phyloP scores from a whole-genome alignment of 2,113 vertebrate species.

The Saimiri boliviensis region DNA sequence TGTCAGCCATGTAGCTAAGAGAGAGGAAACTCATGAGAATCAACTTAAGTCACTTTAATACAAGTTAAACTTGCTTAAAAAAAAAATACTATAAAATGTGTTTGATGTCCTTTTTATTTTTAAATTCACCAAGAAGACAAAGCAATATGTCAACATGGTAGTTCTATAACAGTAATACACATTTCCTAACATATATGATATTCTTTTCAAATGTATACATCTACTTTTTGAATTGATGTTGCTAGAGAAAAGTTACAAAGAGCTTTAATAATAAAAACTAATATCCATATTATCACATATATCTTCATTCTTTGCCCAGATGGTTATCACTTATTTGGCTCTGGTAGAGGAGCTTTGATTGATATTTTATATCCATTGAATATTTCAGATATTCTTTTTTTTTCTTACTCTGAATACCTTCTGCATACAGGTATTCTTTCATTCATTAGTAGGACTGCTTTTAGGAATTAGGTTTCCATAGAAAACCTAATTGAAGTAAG shows the following conservation, averaged over 20 bases:
- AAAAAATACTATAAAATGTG: background rate
- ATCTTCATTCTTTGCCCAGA: background rate
- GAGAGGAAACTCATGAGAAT: constrained; percentile 36
- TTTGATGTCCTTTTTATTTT: constrained; percentile 45
- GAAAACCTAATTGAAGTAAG: background rate
- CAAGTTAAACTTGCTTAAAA: background rate
- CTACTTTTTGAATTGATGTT: constrained; percentile 27
- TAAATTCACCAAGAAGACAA: constrained; percentile 8
- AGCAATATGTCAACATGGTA: background rate
- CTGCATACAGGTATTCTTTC: background rate
- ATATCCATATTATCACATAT: background rate
- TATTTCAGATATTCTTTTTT: background rate
- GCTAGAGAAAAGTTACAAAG: background rate
- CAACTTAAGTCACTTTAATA: background rate
- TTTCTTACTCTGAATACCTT: too few relatives aligned
- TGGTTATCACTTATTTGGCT: background rate
- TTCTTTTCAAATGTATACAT: background rate
- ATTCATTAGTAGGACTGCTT: background rate
- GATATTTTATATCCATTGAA: background rate
- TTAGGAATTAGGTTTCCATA: background rate
- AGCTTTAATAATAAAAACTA: constrained; percentile 16
- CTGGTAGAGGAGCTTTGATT: background rate
- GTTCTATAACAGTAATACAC: background rate
- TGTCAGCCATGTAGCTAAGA: background rate
- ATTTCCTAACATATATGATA: background rate